Percentiles rank a stretch among this genome's conserved stretches.
Evolutionary conservation across 2,113 vertebrate genomes (phyloP).

Genomic region (Xenopus laevis): DNA sequence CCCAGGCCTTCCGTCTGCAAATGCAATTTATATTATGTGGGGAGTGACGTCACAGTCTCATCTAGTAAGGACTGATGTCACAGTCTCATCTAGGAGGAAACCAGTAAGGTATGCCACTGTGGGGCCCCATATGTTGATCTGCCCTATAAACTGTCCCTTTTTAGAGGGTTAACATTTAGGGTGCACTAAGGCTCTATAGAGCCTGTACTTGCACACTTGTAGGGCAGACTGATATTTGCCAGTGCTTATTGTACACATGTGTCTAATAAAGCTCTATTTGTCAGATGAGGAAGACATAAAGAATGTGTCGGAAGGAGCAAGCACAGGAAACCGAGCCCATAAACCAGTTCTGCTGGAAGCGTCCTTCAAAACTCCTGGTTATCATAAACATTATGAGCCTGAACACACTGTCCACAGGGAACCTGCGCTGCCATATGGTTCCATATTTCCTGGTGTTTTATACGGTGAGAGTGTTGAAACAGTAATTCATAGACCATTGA

Average conservation of each 20-base stretch:
- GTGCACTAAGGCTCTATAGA: no score
- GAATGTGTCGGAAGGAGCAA: not conserved
- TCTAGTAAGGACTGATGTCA: no score
- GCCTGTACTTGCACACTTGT: no score
- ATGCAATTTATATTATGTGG: no score
- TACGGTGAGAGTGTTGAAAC: constrained; percentile 20
- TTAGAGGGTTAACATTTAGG: no score
- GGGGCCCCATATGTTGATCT: no score
- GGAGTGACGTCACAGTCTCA: no score
- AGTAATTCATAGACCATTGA: constrained; percentile 28
- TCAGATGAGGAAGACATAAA: not conserved
- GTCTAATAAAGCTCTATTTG: not conserved
- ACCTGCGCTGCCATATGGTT: constrained; percentile 18
- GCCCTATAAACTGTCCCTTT: no score
- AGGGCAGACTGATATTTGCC: not conserved
- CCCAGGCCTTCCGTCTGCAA: no score
- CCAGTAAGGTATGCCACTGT: no score
- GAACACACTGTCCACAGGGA: constrained; percentile 1
- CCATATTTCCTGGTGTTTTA: constrained; percentile 12
- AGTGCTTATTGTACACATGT: constrained; percentile 5
- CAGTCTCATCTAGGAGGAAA: no score
- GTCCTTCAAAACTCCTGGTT: constrained; percentile 19
- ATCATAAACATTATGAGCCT: constrained; percentile 23
- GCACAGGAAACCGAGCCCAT: constrained; percentile 3
- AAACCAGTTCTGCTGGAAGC: constrained; percentile 1